These are phyloP conservation scores for Eremophila alpestris DNA, from an alignment of 2,797 vertebrate genomes.

Conservation along the genomic window DNA sequence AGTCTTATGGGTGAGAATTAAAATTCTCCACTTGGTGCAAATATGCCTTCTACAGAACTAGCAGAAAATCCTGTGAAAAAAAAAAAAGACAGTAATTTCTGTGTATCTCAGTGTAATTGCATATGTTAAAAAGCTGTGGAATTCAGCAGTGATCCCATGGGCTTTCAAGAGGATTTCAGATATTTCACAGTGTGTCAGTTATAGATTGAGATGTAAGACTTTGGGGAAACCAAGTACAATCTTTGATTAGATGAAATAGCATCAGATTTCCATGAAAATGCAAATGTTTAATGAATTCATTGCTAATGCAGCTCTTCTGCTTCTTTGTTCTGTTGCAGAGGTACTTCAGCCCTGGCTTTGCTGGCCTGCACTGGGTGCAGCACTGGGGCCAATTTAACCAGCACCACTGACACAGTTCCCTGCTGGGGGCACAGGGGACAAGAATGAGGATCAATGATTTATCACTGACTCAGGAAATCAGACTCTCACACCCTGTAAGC, in stretches of 20 bases:
- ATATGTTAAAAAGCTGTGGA: constrained; percentile 42
- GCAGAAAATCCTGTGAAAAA: background rate
- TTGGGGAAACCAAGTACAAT: background rate
- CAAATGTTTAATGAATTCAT: constrained; percentile 23
- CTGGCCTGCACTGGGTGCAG: background rate
- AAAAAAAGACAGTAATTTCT: background rate
- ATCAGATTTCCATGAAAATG: constrained; percentile 53
- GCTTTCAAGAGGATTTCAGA: constrained; percentile 55
- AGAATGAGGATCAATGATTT: background rate
- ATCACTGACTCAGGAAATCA: background rate
- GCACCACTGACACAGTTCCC: background rate
- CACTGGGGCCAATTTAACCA: background rate
- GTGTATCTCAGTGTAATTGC: constrained; percentile 35
- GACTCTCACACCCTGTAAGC: rapidly evolving
- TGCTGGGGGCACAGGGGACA: background rate
- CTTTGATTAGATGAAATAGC: constrained; percentile 49
- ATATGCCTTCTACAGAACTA: background rate
- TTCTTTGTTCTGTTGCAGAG: background rate
- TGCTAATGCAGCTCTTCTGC: background rate
- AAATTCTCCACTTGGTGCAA: constrained; percentile 31
- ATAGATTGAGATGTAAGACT: constrained; percentile 59
- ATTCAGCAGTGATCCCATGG: constrained; percentile 34
- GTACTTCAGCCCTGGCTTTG: background rate
- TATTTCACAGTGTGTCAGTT: constrained; percentile 56
- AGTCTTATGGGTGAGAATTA: constrained; percentile 13